Base-by-base conservation (phyloP, 2,113 vertebrate species). In the Vulpes ferrilata region DNA sequence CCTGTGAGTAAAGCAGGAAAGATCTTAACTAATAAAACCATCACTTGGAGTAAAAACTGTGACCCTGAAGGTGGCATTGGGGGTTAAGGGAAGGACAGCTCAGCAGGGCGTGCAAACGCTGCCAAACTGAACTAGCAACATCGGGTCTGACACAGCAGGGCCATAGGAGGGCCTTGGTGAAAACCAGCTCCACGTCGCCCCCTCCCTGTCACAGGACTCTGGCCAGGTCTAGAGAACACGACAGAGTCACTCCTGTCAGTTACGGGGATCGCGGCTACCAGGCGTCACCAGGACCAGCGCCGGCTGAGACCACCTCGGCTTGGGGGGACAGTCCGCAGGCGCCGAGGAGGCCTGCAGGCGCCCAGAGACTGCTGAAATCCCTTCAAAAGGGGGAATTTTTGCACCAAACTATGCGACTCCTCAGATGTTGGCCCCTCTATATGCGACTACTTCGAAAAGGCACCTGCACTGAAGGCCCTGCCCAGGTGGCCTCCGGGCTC, bases 21-120 rank as follows among this genome's bases (percentile, higher is more conserved):
- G 55, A 69, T 22, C 65, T 38, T 17, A 32, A 32, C 10, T 30
- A 76, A 79, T 57, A 88, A 80, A 93, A 53, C 27, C 84, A 89
- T 69, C 87, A 57, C 78, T 92, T 74, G 9, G 15, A 78, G 59
- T 95, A 93, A 82, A 93, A 96, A 93, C 90, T 55, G 22, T 90
- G 62, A 65, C 62, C 57, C 90, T 81, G 48, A 74, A 74, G 59
- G 67, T 62, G 48, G 32, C 74, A 65, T 7, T 64, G 13, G 38
- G 13, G 35, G 7, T 57, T 79, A 30, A 69, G 53, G 22, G 59
- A 94, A 90, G 62, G 48, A 92, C 51, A 74, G 80, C 82, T 32
- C 48, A 62, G 30, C 71, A 35, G 73, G 83, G 53, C 25, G 25
- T 6, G 19, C 78, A 48, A 48, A 71, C 43, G 32, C 67, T 87